Percentiles rank a stretch among this genome's conserved stretches.
Evolutionary conservation across 2,888 invertebrate genomes (phyloP).

Genomic region (Scelioninae gen. 2): DNA sequence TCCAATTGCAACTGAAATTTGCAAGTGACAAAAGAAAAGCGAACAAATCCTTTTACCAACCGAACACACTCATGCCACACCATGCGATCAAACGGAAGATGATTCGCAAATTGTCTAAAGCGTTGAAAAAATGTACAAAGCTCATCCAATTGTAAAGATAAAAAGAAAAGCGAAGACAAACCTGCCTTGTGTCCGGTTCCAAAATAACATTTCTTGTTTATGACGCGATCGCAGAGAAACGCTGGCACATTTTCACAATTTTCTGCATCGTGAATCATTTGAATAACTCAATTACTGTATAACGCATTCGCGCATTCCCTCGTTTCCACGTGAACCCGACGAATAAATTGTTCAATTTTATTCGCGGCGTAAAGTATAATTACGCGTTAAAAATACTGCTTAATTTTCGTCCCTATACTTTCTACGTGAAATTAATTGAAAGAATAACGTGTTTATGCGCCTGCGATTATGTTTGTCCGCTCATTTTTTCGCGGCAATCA

Average conservation of each 20-base stretch:
- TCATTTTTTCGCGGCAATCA: slow-evolving; percentile 8
- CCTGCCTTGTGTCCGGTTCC: slow-evolving; percentile 32
- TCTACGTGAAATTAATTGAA: slow-evolving; percentile 38
- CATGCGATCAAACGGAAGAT: no score
- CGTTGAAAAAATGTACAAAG: no score
- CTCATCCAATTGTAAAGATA: no score
- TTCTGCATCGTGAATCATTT: slow-evolving; percentile 43
- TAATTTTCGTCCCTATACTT: slow-evolving; percentile 39
- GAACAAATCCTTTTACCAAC: no score
- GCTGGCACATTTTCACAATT: slow-evolving; percentile 46
- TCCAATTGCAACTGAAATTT: no score
- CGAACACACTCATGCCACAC: no score
- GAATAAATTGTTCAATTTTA: slow-evolving; percentile 37
- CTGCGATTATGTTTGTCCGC: slow-evolving; percentile 10
- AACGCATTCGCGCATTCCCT: slow-evolving; percentile 11
- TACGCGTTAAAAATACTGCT: slow-evolving; percentile 32
- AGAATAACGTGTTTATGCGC: slow-evolving; percentile 36
- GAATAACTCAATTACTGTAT: slow-evolving; percentile 44
- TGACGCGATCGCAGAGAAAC: slow-evolving; percentile 15
- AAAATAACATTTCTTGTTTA: slow-evolving; percentile 50
- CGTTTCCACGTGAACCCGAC: slow-evolving; percentile 20
- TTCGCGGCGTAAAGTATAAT: slow-evolving; percentile 24
- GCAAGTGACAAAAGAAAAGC: no score
- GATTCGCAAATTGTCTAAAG: no score
- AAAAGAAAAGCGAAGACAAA: slow-evolving; percentile 12